Evolutionary conservation across 2,888 invertebrate species (phyloP), one percentile per base, ranked within the genome.

Genomic region (Polydrusus tereticollis): DNA sequence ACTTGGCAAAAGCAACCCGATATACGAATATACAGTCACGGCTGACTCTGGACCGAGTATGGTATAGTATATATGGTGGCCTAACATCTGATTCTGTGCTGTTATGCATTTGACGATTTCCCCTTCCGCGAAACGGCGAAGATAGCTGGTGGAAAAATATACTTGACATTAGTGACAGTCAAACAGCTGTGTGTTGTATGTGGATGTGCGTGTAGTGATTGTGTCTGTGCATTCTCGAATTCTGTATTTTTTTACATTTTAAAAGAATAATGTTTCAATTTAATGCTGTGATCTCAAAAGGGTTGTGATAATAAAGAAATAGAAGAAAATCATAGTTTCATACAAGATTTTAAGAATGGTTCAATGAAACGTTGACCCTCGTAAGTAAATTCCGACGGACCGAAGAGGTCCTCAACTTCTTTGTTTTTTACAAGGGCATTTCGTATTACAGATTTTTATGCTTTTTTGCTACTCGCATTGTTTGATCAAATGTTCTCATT

Each of bases 301-400:
- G 67, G 76, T 78, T 78, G 78, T 78, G 77, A 78, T 77, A 76
- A 71, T 60, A 69, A 59, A 55, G 62, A 62, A 74, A 70, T 69
- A 71, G 69, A 73, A 69, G 66, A 70, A 72, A 73, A 63, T 74
- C 65, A 66, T 75, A 75, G 67, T 66, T 70, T 73, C 71, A 59
- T 70, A 74, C 43, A 71, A 66, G 59, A 57, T 20, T 67, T 75
- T 70, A 71, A 71, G 72, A 69, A 72, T 75, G 72, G 73, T 71
- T 67, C 73, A 73, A 72, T 74, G 71, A 78, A 76, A 55, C 70
- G 45, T 77, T 78, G 76, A 78, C 77, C 77, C 75, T 66, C 47
- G 74, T 69, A 73, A 75, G 76, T 74, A 65, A 68, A 1, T 69
- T 76, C 45, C 66, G 65, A 43, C 14, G 5, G 26, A n/a, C 60